Evolutionary conservation across 2,113 vertebrate genomes (phyloP), one percentile per base, ranked within the genome.

Genomic region (Dendropsophus ebraccatus): DNA sequence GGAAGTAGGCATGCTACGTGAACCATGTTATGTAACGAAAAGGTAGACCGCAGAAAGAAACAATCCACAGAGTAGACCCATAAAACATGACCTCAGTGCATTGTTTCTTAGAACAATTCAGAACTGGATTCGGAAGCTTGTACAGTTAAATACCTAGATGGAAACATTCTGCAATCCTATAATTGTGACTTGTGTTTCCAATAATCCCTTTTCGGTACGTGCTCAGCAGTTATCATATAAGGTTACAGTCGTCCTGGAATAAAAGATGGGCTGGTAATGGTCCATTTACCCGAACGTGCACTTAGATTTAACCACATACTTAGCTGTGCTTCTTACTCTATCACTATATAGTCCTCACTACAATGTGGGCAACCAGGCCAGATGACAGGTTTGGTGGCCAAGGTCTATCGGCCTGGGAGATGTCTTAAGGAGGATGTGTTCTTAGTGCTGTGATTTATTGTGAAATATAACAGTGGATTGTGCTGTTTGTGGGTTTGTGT

Each of bases 161-260:
- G 19, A 8, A 4, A 16, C 13, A 78, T 35, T 28, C 49, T 56
- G 25, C 76, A 37, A 52, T 21, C 32, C 35, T 58, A 9, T 50
- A n/a, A 19, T 78, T 58, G 30, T 11, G 52, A 32, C 50, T 32
- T 78, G 76, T 78, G 49, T 28, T 77, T 77, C 17, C 50, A 58
- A 78, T 56, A 37, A 37, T 19, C 21, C 23, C 54, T 35, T 58
- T 50, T 56, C 52, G 58, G 50, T n/a, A 58, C 21, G 10, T n/a
- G 10, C 74, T 76, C 74, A 17, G 45, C 49, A 50, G 28, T 37
- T 78, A 58, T 52, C 76, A 78, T 56, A 58, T 78, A 78, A 56
- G 76, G 76, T 78, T 30, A 35, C 52, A 58, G 12, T 35, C 52
- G 1, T 78, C 52, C 50, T 23, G 28, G 19, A 78, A 78, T 35